These are phyloP conservation scores for Diarsia brunnea DNA, from an alignment of 2,888 invertebrate genomes.

Conservation along the genomic window DNA sequence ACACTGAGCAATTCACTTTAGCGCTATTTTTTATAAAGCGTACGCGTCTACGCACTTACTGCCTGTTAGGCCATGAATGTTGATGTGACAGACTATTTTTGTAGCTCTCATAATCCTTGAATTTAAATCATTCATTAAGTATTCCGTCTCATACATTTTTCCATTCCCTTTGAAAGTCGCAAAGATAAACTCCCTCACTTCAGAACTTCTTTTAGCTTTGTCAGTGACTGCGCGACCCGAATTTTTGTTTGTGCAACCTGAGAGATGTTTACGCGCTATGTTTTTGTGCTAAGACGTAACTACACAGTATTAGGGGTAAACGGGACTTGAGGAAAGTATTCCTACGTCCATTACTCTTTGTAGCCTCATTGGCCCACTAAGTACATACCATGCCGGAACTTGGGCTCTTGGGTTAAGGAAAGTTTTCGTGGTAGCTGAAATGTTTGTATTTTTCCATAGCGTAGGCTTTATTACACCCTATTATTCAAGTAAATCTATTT, in stretches of 20 bases:
- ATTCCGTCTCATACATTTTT: slow-evolving; percentile 36
- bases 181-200: slow-evolving; percentile 39
- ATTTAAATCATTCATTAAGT: slow-evolving; percentile 23
- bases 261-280: slow-evolving; percentile 55
- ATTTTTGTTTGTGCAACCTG: slow-evolving; percentile 58
- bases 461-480: not conserved
- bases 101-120: not conserved
- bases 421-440: not conserved
- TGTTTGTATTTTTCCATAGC: slow-evolving; percentile 16
- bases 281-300: slow-evolving; percentile 52
- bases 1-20: not conserved
- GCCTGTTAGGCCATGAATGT: not conserved
- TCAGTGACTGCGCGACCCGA: slow-evolving; percentile 55
- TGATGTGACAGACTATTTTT: not conserved
- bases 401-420: slow-evolving; percentile 5
- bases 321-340: slow-evolving; percentile 49
- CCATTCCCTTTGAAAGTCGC: slow-evolving; percentile 33
- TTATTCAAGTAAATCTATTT: not conserved
- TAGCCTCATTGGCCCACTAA: slow-evolving; percentile 39
- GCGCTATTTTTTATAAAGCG: not conserved
- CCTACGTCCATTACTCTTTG: slow-evolving; percentile 38
- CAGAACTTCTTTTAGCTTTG: slow-evolving; percentile 50
- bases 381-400: slow-evolving; percentile 28
- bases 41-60: not conserved
- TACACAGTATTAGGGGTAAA: slow-evolving; percentile 41